A percentile compares a stretch with the other conserved stretches of the same genome.
These are phyloP conservation scores for Drosophila subpulchrella DNA, from an alignment of 1,140 invertebrate genomes.

Conservation along the genomic window DNA sequence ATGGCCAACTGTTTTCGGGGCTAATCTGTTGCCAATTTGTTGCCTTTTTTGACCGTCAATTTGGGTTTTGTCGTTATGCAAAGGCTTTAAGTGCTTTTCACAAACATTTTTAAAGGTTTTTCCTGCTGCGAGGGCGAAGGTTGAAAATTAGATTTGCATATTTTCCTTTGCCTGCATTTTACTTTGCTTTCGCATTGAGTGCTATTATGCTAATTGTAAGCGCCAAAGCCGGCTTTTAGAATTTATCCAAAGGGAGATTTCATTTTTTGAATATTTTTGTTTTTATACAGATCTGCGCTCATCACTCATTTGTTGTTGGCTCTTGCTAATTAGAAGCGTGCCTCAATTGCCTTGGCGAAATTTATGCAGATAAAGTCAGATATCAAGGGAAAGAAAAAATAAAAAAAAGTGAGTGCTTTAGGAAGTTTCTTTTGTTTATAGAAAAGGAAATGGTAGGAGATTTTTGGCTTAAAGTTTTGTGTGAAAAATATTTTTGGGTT, in stretches of 20 bases:
- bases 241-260: slow-evolving; percentile 39
- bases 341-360: slow-evolving; percentile 37
- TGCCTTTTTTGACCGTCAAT: slow-evolving; percentile 35
- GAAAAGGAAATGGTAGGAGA: not conserved
- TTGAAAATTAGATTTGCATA: slow-evolving; percentile 31
- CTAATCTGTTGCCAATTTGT: slow-evolving; percentile 77
- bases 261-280: slow-evolving; percentile 21
- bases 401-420: slow-evolving; percentile 7
- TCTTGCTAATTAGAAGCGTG: slow-evolving; percentile 73
- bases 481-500: not conserved
- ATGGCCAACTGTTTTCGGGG: slow-evolving; percentile 67
- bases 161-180: slow-evolving; percentile 38
- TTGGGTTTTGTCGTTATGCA: slow-evolving; percentile 35
- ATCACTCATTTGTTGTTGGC: slow-evolving; percentile 58
- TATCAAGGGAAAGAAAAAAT: slow-evolving; percentile 11
- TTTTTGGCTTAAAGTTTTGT: slow-evolving; percentile 2
- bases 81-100: slow-evolving; percentile 32
- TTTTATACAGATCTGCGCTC: slow-evolving; percentile 55
- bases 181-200: slow-evolving; percentile 9
- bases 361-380: slow-evolving; percentile 69
- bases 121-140: not conserved
- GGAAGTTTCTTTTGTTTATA: slow-evolving; percentile 1
- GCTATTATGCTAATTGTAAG: slow-evolving; percentile 70
- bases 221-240: slow-evolving; percentile 14
- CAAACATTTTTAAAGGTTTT: slow-evolving; percentile 24